Evolutionary conservation across 1,140 invertebrate genomes (phyloP).

Genomic region (Cataglyphis hispanica): DNA sequence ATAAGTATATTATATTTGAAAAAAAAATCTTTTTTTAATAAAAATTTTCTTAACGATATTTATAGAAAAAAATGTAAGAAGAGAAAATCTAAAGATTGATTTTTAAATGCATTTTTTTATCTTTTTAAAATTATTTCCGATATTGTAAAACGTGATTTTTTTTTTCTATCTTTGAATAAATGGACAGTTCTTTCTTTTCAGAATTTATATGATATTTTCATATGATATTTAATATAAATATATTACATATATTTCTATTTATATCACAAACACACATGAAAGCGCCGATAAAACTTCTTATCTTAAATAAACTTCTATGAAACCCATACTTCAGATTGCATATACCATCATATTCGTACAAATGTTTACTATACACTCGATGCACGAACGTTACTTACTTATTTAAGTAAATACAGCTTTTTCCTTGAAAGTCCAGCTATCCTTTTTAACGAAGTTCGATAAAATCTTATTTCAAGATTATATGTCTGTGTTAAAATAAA

Average conservation of each 20-base stretch:
- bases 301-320: not conserved
- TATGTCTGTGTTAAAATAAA: not conserved
- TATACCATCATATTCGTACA: not conserved
- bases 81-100: not conserved
- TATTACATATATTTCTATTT: not conserved
- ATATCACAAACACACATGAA: not conserved
- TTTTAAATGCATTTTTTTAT: not conserved
- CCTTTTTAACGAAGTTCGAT: not conserved
- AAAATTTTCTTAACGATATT: not conserved
- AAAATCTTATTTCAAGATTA: conserved; percentile 4
- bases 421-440: no score
- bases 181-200: not conserved
- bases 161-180: not conserved
- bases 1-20: no score
- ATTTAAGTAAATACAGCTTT: not conserved
- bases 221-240: not conserved
- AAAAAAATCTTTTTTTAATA: not conserved
- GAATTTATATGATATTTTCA: not conserved
- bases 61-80: not conserved
- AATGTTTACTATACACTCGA: conserved; percentile 5
- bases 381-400: not conserved
- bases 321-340: not conserved
- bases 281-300: not conserved
- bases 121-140: not conserved
- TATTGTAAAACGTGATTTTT: not conserved